Evolutionary conservation across 1,140 invertebrate genomes (phyloP), one percentile per base, ranked within the genome.

Genomic region (Dreissena polymorpha): DNA sequence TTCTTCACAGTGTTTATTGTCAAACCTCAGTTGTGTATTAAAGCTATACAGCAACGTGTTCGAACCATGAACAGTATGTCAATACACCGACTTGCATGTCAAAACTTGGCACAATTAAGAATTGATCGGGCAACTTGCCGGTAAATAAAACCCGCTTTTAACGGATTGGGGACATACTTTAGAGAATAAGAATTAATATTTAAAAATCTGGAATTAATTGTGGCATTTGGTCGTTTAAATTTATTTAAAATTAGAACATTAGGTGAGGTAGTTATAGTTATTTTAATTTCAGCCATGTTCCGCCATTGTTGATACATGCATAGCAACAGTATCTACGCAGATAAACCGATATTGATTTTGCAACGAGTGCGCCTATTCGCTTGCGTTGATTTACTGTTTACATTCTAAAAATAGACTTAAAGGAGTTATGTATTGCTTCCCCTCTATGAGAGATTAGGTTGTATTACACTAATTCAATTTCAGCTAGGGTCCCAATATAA

Each of bases 281-380:
- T 74, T 14, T 29, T 57, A 13, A 10, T 65, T 29, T 55, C 72
- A 70, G 79, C 79, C 79, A 74, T 82, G 72, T 81, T 81, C 23
- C 29, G 49, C 23, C 71, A 82, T 82, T 82, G 79, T 82, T 82
- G 57, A 82, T 68, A 57, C 49, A 74, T 57, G 68, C 79, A 73
- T 82, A 82, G 79, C 79, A 82, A 82, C 79, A 69, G 74, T 82
- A 65, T 55, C 79, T 82, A 82, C 74, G 79, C 79, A 57, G 18
- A 21, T 68, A 49, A 68, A 49, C 23, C 39, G 53, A 51, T 18
- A 63, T 29, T 23, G 53, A 50, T 71, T 72, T 80, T 39, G 39
- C 39, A 39, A 39, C 39, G 39, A 39, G 8, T 39, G 39, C 39
- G 39, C 39, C 39, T 8, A 39, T 39, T 39, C 39, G 39, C 39